These are phyloP conservation scores for Tridacna crocea DNA, from an alignment of 2,888 invertebrate species.

Conservation along the genomic window DNA sequence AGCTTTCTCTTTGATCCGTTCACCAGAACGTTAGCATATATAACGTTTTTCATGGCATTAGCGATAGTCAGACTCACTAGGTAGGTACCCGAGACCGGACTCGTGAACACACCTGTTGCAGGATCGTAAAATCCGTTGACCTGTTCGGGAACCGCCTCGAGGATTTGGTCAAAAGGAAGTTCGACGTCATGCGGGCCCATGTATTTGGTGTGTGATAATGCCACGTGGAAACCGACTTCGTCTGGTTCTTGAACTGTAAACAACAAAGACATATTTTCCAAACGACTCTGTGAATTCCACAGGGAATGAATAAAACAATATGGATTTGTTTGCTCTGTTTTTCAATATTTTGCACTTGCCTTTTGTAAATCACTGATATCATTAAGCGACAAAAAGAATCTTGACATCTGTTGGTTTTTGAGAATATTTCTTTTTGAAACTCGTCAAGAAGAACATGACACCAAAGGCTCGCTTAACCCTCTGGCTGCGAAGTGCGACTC, in stretches of 20 bases:
- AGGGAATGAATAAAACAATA: background rate
- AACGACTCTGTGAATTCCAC: background rate
- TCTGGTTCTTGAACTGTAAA: background rate
- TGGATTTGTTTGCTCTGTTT: background rate
- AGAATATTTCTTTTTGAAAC: too few species aligned
- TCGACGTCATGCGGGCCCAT: background rate
- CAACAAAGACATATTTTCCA: background rate
- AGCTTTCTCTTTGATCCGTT: background rate
- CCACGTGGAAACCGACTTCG: slow-evolving; percentile 10
- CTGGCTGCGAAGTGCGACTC: background rate
- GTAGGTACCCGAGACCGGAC: slow-evolving; percentile 16
- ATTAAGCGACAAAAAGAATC: background rate
- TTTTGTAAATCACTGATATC: too few species aligned
- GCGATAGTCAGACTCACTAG: slow-evolving; percentile 3
- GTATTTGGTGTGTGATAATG: background rate
- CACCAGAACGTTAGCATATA: background rate
- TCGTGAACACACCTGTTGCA: background rate
- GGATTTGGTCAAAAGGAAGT: background rate
- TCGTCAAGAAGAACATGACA: too few species aligned
- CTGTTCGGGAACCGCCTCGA: background rate
- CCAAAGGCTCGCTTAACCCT: too few species aligned
- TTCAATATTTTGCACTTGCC: too few species aligned
- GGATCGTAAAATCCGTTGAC: background rate
- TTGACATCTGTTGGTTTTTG: too few species aligned
- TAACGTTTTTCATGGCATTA: background rate